A percentile compares a stretch with the other conserved stretches of the same genome.
phyloP scores from a whole-genome alignment of 2,113 vertebrate genomes.

The Petaurus breviceps region DNA sequence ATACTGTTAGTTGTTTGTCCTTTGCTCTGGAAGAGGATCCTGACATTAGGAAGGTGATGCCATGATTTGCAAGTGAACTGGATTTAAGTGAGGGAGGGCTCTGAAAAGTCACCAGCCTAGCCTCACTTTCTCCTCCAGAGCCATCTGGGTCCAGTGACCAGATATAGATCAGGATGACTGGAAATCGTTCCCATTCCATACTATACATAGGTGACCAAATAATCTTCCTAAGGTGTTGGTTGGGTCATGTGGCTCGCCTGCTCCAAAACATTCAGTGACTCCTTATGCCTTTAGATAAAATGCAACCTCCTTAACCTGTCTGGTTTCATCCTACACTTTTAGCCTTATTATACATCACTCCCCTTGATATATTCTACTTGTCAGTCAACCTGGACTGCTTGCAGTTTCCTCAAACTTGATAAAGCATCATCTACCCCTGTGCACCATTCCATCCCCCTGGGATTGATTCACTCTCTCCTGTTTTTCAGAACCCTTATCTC shows the following conservation, averaged over 20 bases:
- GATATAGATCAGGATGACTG: too few species aligned
- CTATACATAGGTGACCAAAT: background rate
- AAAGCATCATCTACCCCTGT: background rate
- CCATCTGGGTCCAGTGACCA: too few species aligned
- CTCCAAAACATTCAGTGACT: background rate
- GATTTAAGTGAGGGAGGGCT: too few species aligned
- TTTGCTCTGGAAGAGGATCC: too few species aligned
- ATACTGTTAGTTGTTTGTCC: too few species aligned
- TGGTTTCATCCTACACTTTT: background rate
- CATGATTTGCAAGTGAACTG: too few species aligned
- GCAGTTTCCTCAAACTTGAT: background rate
- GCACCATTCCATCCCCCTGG: background rate
- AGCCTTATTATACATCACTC: background rate
- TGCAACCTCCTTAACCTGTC: background rate
- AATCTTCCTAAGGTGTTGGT: background rate
- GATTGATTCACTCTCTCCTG: background rate
- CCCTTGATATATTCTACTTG: background rate
- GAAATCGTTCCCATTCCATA: background rate
- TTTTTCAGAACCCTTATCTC: background rate
- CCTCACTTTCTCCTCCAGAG: too few species aligned
- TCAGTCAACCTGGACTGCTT: background rate
- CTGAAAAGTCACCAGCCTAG: too few species aligned
- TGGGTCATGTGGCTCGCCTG: background rate
- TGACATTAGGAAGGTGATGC: too few species aligned
- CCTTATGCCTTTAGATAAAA: background rate